Evolutionary conservation across 1,140 invertebrate genomes (phyloP).

Genomic region (Atopsyche davidsoni): DNA sequence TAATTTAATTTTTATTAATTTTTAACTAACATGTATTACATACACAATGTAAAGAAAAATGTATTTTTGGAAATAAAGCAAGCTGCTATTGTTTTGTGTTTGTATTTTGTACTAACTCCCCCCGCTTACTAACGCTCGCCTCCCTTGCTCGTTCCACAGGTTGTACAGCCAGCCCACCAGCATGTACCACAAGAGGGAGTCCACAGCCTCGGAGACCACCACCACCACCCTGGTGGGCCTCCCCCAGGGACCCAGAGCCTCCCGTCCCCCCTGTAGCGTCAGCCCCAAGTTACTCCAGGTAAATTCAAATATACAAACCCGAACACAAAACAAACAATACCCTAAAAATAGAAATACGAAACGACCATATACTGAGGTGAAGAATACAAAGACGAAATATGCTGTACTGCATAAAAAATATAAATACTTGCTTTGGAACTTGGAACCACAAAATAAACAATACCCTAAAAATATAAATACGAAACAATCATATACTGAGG

Average conservation of each 20-base stretch:
- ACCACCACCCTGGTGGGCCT: conserved; percentile 58
- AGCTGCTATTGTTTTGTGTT: neutral
- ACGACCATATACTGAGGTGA: neutral
- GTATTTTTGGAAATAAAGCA: conserved; percentile 1
- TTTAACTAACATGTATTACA: too few relatives aligned
- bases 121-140: neutral
- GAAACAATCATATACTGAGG: neutral
- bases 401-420: neutral
- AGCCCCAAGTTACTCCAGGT: conserved; percentile 26
- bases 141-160: conserved; percentile 41
- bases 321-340: neutral
- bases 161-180: conserved; percentile 57
- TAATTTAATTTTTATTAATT: too few relatives aligned
- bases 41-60: too few relatives aligned
- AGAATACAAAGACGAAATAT: neutral
- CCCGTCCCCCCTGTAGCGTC: conserved; percentile 23
- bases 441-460: neutral
- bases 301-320: neutral
- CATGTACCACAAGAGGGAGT: conserved; percentile 57
- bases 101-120: conserved; percentile 2
- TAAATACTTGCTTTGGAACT: neutral
- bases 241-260: conserved; percentile 1
- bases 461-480: conserved; percentile 3
- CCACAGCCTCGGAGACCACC: conserved; percentile 62
- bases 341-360: neutral